These are phyloP conservation scores for Penaeus chinensis DNA, from an alignment of 1,140 invertebrate species.

Conservation along the genomic window DNA sequence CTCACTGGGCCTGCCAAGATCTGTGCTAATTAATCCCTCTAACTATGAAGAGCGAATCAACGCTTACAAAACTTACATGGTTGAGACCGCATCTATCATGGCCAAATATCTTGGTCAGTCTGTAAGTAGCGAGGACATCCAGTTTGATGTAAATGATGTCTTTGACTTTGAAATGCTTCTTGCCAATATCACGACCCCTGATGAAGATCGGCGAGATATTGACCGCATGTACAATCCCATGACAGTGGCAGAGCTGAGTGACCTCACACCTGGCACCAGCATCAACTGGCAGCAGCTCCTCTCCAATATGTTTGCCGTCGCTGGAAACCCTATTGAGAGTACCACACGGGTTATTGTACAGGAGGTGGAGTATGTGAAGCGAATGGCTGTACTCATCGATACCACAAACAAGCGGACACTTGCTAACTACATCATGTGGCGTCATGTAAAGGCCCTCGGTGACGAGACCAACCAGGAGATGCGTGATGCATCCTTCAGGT, in stretches of 20 bases:
- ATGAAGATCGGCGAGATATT: constrained; percentile 48
- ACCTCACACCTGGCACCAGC: not conserved
- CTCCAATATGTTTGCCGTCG: constrained; percentile 20
- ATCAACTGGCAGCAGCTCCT: constrained; percentile 44
- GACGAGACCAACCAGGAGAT: constrained; percentile 48
- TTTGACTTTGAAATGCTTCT: constrained; percentile 51
- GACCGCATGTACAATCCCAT: constrained; percentile 57
- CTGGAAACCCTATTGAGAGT: constrained; percentile 28
- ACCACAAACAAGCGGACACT: constrained; percentile 32
- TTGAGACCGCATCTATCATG: constrained; percentile 43
- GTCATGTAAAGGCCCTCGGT: constrained; percentile 35
- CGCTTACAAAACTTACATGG: constrained; percentile 58
- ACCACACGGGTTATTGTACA: constrained; percentile 50
- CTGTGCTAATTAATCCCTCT: constrained; percentile 32
- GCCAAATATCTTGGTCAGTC: constrained; percentile 19
- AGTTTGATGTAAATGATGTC: constrained; percentile 40
- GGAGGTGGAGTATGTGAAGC: constrained; percentile 39
- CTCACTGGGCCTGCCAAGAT: constrained; percentile 52
- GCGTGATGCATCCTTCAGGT: constrained; percentile 54
- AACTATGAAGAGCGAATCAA: constrained; percentile 52
- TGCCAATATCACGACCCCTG: constrained; percentile 48
- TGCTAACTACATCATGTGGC: constrained; percentile 55
- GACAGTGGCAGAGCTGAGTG: constrained; percentile 49
- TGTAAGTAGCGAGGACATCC: constrained; percentile 8
- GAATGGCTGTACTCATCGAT: constrained; percentile 15